Evolutionary conservation across 2,113 vertebrate genomes (phyloP), one percentile per base, ranked within the genome.

Genomic region (Notothenia coriiceps): DNA sequence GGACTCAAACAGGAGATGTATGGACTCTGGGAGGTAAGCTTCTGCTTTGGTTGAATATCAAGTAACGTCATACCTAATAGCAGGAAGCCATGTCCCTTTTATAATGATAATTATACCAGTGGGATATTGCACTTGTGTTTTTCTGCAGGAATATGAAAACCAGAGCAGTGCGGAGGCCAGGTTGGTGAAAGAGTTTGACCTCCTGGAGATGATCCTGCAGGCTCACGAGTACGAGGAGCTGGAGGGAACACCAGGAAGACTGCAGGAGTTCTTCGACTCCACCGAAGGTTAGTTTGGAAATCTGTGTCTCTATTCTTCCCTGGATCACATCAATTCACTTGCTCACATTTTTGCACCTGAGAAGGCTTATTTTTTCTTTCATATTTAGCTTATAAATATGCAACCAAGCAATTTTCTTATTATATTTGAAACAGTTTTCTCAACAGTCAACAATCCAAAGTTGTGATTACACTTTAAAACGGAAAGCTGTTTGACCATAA

Each of bases 151-250:
- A 80, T 99, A 98, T 20, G 98, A 99, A 91, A 90, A 76, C 60
- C 97, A 99, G 57, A 93, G 88, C 72, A 99, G 93, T 65, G 83
- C 92, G 2, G 98, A 99, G 88, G 97, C 98, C 65, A 94, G 80
- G 59, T 93, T 98, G 88, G 98, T 99, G 74, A 99, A 99, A 88
- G 94, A 99, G 90, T 93, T 99, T 78, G 98, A 99, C 92, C 97
- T 96, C 2, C 96, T 97, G 73, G 98, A 99, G 92, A 99, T 99
- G 98, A 96, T 99, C 81, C 92, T 99, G 49, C 98, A 99, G 91
- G 98, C 98, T 0, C 96, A 96, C 4, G 98, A 99, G 80, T 99
- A 99, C 0, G 98, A 99, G 89, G 94, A 97, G 72, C 67, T 97
- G 76, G 98, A 99, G 92, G 94, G 93, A 51, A 94, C 74, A 1